Evolutionary conservation across 2,113 vertebrate species (phyloP).

Genomic region (Ramphastos sulfuratus): DNA sequence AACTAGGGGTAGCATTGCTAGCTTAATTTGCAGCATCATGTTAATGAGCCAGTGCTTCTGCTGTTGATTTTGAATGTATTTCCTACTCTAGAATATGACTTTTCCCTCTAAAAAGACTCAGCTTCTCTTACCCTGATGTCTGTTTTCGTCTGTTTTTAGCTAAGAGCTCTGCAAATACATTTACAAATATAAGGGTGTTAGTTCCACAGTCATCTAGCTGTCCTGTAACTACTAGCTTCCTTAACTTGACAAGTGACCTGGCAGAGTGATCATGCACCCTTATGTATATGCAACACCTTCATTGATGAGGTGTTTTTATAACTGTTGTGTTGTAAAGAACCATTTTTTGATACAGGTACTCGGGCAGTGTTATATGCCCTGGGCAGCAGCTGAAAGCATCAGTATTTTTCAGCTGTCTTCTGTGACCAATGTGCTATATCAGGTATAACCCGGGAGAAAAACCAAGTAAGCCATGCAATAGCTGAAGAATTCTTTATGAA

Average conservation of each 20-base stretch:
- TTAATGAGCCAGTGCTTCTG: not conserved
- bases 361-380: not conserved
- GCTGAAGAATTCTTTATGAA: not conserved
- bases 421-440: not conserved
- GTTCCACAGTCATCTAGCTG: not conserved
- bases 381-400: not conserved
- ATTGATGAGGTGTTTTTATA: not conserved
- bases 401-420: not conserved
- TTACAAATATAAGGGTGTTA: not conserved
- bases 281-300: not conserved
- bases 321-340: not conserved
- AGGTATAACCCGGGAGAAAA: constrained; percentile 4
- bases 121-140: not conserved
- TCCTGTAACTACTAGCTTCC: not conserved
- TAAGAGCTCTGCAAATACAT: not conserved
- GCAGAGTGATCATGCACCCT: not conserved
- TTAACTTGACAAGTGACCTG: not conserved
- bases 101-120: not conserved
- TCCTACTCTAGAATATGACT: not conserved
- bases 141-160: not conserved
- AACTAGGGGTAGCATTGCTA: not conserved
- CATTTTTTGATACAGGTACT: not conserved
- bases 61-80: not conserved
- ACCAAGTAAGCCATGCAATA: not conserved
- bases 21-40: not conserved